Base-by-base conservation (phyloP, 1,140 invertebrate species). In the Drusus annulatus region DNA sequence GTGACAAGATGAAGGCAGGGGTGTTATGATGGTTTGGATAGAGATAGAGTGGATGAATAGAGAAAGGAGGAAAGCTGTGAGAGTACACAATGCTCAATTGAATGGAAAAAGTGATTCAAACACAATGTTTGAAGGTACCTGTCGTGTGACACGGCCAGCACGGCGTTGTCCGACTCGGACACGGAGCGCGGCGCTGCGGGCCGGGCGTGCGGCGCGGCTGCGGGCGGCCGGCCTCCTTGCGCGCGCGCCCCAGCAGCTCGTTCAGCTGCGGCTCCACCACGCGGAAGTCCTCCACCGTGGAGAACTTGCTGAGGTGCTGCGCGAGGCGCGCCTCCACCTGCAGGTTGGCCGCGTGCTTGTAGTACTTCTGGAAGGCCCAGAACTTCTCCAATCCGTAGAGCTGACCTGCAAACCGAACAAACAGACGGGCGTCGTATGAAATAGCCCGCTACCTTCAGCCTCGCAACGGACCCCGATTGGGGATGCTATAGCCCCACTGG, bases 371-470 rank as follows among this genome's bases (percentile, higher is more conserved):
- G 91, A 99, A 99, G 56, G 98, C 98, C 97, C 98, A 99, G 89
- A 99, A 99, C 88, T 99, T 99, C 90, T 99, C 98, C 62, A 99
- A 89, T 54, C 98, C 98, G 90, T 99, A 99, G 19, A 99, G 90
- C 90, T 99, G 97, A 89, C 97, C 96, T 97, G 87, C 25, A 83
- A 79, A 45, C 1, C 36, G 13, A 45, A n/a, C n/a, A n/a, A n/a
- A n/a, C n/a, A n/a, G n/a, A n/a, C n/a, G n/a, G n/a, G n/a, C n/a
- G n/a, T n/a, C n/a, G n/a, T n/a, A n/a, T n/a, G n/a, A n/a, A n/a
- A n/a, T n/a, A n/a, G n/a, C n/a, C n/a, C n/a, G n/a, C n/a, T n/a
- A n/a, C n/a, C n/a, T n/a, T n/a, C n/a, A n/a, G n/a, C n/a, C n/a
- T n/a, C n/a, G n/a, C n/a, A n/a, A n/a, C n/a, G n/a, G n/a, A n/a